Percentiles rank a stretch among this genome's conserved stretches.
These are phyloP conservation scores for Drymodes brunneopygia DNA, from an alignment of 2,113 vertebrate genomes.

Conservation along the genomic window DNA sequence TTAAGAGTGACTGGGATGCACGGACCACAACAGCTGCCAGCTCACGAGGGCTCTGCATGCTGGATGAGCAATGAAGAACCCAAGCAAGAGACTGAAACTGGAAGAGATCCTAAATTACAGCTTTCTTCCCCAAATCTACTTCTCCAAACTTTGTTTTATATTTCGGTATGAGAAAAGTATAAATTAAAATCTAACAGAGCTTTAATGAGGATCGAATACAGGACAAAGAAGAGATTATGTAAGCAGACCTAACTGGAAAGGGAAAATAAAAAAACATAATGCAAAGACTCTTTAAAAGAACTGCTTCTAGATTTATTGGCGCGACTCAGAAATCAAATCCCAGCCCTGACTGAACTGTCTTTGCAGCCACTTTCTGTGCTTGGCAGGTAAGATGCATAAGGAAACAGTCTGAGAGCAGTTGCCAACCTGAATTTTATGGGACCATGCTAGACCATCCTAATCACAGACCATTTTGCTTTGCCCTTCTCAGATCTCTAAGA, in stretches of 20 bases:
- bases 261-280: neutral
- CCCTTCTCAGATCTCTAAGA: neutral
- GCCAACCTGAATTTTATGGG: neutral
- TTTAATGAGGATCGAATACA: neutral
- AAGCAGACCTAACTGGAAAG: neutral
- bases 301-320: neutral
- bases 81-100: neutral
- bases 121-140: neutral
- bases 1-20: neutral
- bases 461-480: neutral
- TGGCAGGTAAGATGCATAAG: neutral
- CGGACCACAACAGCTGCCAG: rapidly evolving
- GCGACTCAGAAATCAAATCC: neutral
- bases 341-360: neutral
- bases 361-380: neutral
- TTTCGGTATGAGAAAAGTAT: neutral
- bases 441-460: neutral
- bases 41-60: neutral
- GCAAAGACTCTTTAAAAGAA: neutral
- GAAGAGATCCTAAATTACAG: neutral
- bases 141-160: neutral
- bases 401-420: neutral
- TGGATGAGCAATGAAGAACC: neutral
- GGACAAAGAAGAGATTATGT: neutral
- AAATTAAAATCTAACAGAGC: neutral